phyloP scores from a whole-genome alignment of 1,140 invertebrate species.

The Thalassaphorura encarpata region DNA sequence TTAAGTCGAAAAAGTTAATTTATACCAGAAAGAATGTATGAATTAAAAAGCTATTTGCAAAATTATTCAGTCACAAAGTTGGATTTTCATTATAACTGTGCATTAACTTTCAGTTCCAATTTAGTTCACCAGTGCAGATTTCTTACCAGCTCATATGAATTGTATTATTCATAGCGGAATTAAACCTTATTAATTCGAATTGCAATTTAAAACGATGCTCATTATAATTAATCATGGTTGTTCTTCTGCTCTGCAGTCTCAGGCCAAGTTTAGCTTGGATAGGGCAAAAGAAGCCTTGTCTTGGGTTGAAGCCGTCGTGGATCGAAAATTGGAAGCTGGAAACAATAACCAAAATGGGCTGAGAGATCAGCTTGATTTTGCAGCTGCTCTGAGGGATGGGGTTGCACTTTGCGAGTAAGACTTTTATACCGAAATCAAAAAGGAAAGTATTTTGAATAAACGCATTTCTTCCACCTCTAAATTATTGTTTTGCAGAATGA shows the following conservation, averaged over 20 bases:
- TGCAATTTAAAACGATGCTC: neutral
- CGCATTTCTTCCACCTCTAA: too few relatives aligned
- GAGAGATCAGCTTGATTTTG: conserved; percentile 42
- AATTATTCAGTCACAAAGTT: too few relatives aligned
- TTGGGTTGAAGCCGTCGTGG: conserved; percentile 43
- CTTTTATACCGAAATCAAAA: neutral
- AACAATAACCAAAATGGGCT: conserved; percentile 34
- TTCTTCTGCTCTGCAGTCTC: conserved; percentile 38
- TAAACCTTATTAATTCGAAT: neutral
- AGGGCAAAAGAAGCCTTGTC: conserved; percentile 42
- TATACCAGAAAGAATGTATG: too few relatives aligned
- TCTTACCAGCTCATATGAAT: neutral
- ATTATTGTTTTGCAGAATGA: conserved; percentile 36
- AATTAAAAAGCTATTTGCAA: too few relatives aligned
- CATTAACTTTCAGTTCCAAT: neutral
- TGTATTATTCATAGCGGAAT: neutral
- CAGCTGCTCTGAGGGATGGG: conserved; percentile 44
- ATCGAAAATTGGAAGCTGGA: conserved; percentile 37
- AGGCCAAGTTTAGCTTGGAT: conserved; percentile 45
- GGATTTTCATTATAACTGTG: too few relatives aligned
- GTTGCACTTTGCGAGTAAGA: conserved; percentile 45
- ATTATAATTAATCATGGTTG: conserved; percentile 1
- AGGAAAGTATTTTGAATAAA: too few relatives aligned
- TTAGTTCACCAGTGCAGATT: neutral
- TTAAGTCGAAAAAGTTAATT: too few relatives aligned